Conservation (phyloP, 1,140 invertebrate species). For the Sminthurides bifidus region DNA sequence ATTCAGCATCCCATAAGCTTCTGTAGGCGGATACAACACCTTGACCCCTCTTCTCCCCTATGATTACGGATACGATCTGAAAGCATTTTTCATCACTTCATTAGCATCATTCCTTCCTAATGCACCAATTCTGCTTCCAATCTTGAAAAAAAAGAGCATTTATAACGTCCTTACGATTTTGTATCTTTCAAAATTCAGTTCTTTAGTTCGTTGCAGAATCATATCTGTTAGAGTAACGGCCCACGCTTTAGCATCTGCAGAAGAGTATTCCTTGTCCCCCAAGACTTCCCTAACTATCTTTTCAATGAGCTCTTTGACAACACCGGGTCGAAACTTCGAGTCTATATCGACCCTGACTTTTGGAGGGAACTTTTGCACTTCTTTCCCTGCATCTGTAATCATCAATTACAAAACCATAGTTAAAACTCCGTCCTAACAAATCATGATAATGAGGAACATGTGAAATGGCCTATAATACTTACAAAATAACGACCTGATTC, state of each 20-base stretch:
- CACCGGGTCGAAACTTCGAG: conserved; percentile 30
- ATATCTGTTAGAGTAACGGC: conserved; percentile 34
- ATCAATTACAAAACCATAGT: no score
- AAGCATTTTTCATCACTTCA: background rate
- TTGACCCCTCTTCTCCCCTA: conserved; percentile 41
- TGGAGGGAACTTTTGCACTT: background rate
- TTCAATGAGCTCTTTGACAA: conserved; percentile 30
- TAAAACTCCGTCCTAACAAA: no score
- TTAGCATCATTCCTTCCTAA: no score
- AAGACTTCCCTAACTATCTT: conserved; percentile 25
- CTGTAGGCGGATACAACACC: conserved; percentile 40
- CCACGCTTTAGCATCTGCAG: conserved; percentile 36
- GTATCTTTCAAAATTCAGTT: conserved; percentile 38
- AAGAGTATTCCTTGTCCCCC: conserved; percentile 32
- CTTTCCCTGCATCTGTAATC: no score
- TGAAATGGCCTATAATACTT: no score
- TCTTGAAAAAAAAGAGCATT: conserved; percentile 6
- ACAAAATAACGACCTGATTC: no score
- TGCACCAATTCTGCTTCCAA: background rate
- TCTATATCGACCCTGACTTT: conserved; percentile 16
- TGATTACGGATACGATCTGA: conserved; percentile 35
- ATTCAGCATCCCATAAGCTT: conserved; percentile 44
- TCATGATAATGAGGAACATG: no score
- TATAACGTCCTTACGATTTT: conserved; percentile 37
- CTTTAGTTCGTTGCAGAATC: conserved; percentile 38